Evolutionary conservation across 2,888 invertebrate genomes (phyloP).

Genomic region (Brachylomia viminalis): DNA sequence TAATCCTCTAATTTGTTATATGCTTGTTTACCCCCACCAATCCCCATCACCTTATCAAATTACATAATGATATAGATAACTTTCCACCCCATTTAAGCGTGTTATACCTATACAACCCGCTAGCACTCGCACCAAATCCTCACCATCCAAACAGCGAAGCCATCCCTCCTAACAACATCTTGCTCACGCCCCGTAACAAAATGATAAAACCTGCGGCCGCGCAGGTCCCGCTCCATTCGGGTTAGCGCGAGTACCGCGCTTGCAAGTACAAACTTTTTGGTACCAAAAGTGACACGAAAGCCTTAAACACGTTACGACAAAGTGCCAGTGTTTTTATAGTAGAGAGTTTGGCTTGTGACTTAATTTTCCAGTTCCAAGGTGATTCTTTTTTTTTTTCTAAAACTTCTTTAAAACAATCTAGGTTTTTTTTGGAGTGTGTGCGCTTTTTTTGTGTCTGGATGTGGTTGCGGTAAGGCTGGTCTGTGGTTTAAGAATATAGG

Average conservation of each 20-base stretch:
- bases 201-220: slow-evolving; percentile 85
- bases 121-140: slow-evolving; percentile 45
- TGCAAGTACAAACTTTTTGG: slow-evolving; percentile 64
- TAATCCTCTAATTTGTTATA: too few relatives aligned
- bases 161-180: slow-evolving; percentile 75
- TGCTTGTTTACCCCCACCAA: neutral
- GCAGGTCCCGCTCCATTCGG: slow-evolving; percentile 78
- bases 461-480: slow-evolving; percentile 55
- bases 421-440: slow-evolving; percentile 67
- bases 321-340: slow-evolving; percentile 88
- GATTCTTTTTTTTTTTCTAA: slow-evolving; percentile 72
- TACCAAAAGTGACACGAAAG: slow-evolving; percentile 68
- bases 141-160: slow-evolving; percentile 62
- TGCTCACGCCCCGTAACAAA: slow-evolving; percentile 86
- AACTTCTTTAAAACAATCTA: slow-evolving; percentile 22
- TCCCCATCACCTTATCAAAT: too few relatives aligned
- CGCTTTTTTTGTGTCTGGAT: slow-evolving; percentile 63
- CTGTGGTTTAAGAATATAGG: slow-evolving; percentile 29
- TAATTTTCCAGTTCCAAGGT: slow-evolving; percentile 88
- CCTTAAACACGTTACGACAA: slow-evolving; percentile 86
- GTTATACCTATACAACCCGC: neutral
- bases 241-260: slow-evolving; percentile 80
- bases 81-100: too few relatives aligned
- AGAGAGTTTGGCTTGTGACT: slow-evolving; percentile 88
- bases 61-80: too few relatives aligned